Percentiles rank a stretch among this genome's conserved stretches.
These are phyloP conservation scores for Aramus guarauna DNA, from an alignment of 2,113 vertebrate species.

Conservation along the genomic window DNA sequence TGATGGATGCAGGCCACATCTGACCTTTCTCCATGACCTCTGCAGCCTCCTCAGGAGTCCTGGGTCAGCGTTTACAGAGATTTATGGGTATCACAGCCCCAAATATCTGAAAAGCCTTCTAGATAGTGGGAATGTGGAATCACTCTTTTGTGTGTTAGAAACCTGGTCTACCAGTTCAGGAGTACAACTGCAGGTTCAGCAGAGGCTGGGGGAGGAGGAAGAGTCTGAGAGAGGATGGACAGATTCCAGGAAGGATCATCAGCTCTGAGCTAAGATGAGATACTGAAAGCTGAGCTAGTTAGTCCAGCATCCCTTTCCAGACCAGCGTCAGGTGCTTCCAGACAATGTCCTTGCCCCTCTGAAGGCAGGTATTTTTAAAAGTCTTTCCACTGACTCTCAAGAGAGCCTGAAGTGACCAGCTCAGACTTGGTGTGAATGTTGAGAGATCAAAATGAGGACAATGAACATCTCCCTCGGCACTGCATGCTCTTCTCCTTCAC, in stretches of 20 bases:
- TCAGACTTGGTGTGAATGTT: background rate
- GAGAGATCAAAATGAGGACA: background rate
- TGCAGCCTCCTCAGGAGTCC: background rate
- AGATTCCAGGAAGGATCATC: background rate
- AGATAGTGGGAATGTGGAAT: fast-evolving
- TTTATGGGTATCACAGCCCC: background rate
- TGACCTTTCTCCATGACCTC: background rate
- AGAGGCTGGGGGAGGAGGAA: background rate
- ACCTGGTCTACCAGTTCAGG: background rate
- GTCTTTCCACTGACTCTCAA: background rate
- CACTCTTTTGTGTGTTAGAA: background rate
- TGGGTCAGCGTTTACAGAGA: background rate
- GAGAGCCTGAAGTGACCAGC: background rate
- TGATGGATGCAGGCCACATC: background rate
- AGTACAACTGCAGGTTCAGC: background rate
- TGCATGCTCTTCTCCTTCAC: background rate
- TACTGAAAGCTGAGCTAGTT: background rate
- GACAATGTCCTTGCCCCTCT: background rate
- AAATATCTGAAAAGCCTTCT: background rate
- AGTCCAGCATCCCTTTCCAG: background rate
- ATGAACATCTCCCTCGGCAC: fast-evolving
- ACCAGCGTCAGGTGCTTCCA: background rate
- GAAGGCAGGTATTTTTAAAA: background rate
- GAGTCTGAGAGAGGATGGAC: background rate
- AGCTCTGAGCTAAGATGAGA: background rate